Percentiles rank a stretch among this genome's conserved stretches.
Evolutionary conservation across 1,140 invertebrate genomes (phyloP).

Genomic region (Drosophila nikananu): DNA sequence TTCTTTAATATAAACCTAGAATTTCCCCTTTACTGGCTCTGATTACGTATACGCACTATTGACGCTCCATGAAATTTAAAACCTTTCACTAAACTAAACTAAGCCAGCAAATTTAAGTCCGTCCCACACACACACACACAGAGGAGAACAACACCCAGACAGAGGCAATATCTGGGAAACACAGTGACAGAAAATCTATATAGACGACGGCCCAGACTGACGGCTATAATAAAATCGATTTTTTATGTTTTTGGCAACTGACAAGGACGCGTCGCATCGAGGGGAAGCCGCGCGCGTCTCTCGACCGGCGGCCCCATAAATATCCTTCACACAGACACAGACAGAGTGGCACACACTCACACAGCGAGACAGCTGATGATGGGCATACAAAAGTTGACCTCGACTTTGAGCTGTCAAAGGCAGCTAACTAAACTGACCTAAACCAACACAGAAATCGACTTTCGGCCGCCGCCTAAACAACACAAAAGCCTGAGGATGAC

Average conservation of each 20-base stretch:
- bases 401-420: constrained; percentile 85
- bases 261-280: constrained; percentile 68
- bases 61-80: constrained; percentile 41
- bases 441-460: constrained; percentile 82
- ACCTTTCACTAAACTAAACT: constrained; percentile 31
- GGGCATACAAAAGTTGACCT: constrained; percentile 84
- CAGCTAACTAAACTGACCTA: constrained; percentile 84
- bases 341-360: constrained; percentile 18
- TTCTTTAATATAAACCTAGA: no score
- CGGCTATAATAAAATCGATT: constrained; percentile 81
- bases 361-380: constrained; percentile 68
- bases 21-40: not conserved
- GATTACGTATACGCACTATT: constrained; percentile 28
- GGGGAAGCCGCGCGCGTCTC: constrained; percentile 38
- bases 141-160: constrained; percentile 30
- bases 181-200: constrained; percentile 79
- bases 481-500: constrained; percentile 73
- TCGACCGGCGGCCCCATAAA: constrained; percentile 70
- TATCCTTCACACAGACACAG: constrained; percentile 20
- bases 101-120: constrained; percentile 58
- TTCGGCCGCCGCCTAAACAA: constrained; percentile 76
- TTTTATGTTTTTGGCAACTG: constrained; percentile 75
- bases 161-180: constrained; percentile 59
- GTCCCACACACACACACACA: constrained; percentile 43
- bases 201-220: constrained; percentile 58